Evolutionary conservation across 2,113 vertebrate species (phyloP), one percentile per base, ranked within the genome.

Genomic region (Damaliscus lunatus): DNA sequence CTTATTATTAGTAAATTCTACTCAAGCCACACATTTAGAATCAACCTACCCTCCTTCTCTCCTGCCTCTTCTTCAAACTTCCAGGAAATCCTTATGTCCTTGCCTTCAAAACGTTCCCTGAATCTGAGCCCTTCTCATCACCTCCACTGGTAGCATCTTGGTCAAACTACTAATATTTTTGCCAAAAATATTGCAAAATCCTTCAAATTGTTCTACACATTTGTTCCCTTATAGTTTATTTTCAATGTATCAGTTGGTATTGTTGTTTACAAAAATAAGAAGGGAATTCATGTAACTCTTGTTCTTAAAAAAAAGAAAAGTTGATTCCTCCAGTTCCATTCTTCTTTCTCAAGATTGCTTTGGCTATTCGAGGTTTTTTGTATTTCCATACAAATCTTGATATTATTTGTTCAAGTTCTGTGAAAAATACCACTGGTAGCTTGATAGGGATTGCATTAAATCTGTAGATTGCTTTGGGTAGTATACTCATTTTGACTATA

Each of bases 221-320:
- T 84, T 33, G 0, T 71, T 0, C 9, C 12, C 78, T 33, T 53
- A 5, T 0, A 10, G 33, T 40, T 19, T 81, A 94, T 14, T n/a
- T 43, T n/a, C 11, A 23, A 3, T 53, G 21, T 12, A 89, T 12
- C 7, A 10, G 3, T 25, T 12, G 46, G 10, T 5, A 40, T 15
- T 7, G 3, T 40, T 25, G 1, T 36, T 33, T 40, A 60, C 33
- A 53, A 60, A 57, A n/a, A 46, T 13, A n/a, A 31, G 59, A 36
- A 55, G 0, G 21, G 4, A n/a, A 23, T 27, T 87, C 29, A 40
- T n/a, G 3, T n/a, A 11, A 36, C 1, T 27, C 2, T 5, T 62
- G 4, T 36, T 52, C 62, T 67, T 53, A 81, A 64, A 80, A 57
- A 43, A 46, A 46, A 46, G 9, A 7, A 9, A 50, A 55, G 40